Evolutionary conservation across 2,797 vertebrate species (phyloP).

Genomic region (Sphenodon punctatus): DNA sequence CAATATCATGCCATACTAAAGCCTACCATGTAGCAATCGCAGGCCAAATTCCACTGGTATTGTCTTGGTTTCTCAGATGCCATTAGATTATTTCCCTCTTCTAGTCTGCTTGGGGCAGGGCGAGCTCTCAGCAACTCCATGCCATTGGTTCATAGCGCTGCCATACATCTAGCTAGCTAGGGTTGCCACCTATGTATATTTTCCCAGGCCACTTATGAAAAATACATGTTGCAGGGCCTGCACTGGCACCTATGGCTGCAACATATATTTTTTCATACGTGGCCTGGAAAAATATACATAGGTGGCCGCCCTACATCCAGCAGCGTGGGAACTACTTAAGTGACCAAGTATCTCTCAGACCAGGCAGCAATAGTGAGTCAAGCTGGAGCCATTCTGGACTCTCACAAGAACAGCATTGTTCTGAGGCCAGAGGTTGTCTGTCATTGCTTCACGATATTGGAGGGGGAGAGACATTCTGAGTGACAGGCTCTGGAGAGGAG

Average conservation of each 20-base stretch:
- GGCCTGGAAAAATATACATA: too few species aligned
- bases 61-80: background rate
- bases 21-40: fast-evolving
- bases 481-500: too few species aligned
- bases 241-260: too few species aligned
- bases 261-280: too few species aligned
- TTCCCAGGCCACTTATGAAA: too few species aligned
- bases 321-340: fast-evolving
- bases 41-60: fast-evolving
- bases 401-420: fast-evolving
- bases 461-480: background rate
- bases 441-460: too few species aligned
- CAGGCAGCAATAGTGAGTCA: background rate
- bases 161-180: too few species aligned
- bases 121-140: background rate
- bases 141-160: background rate
- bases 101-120: background rate
- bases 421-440: fast-evolving
- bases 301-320: too few species aligned
- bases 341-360: background rate
- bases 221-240: too few species aligned
- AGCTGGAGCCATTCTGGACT: background rate
- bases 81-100: fast-evolving
- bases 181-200: too few species aligned
- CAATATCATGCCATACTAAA: fast-evolving